Evolutionary conservation across 2,113 vertebrate species (phyloP), one percentile per base, ranked within the genome.

Genomic region (Corythornis madagascariensis): DNA sequence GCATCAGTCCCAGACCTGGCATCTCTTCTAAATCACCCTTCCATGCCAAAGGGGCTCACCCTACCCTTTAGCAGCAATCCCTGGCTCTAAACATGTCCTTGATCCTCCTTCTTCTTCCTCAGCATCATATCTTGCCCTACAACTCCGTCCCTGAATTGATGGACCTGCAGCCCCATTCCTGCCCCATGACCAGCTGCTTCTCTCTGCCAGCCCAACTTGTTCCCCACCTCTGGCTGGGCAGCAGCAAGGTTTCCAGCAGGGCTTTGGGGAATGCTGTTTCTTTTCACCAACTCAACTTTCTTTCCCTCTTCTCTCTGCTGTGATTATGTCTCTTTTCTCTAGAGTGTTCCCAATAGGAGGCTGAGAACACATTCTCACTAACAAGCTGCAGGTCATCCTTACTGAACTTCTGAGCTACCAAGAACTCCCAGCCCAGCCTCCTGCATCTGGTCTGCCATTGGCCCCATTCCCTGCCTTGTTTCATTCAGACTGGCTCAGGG

Each of bases 301-400:
- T 90, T 52, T 91, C 63, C 94, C 42, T 90, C 67, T 92, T 71
- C 70, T 60, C 66, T 61, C 79, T 90, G 86, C 61, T 88, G 80
- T 71, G 59, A 84, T 76, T 73, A 71, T 12, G 65, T 84, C 56
- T 20, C 2, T 67, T 76, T 60, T 80, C 91, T 81, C 43, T 90
- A 96, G 94, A 93, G n/a, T 38, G 35, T 50, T 97, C 90, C 77
- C 78, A 79, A 73, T 90, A 93, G 93, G 95, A 96, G 94, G 89
- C 83, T 28, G 85, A 95, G 91, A 96, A 94, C 40, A 47, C 22
- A 75, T 96, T 84, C 96, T 95, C 82, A 92, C 83, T 93, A 96
- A 89, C 22, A 93, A 96, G 53, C 92, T 96, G 70, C 48, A 69
- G 79, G 88, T 95, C 40, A 89, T 95, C 89, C 95, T 97, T 56